A percentile compares a stretch with the other conserved stretches of the same genome.
phyloP scores from a whole-genome alignment of 2,888 invertebrate species.

The Theretra japonica region DNA sequence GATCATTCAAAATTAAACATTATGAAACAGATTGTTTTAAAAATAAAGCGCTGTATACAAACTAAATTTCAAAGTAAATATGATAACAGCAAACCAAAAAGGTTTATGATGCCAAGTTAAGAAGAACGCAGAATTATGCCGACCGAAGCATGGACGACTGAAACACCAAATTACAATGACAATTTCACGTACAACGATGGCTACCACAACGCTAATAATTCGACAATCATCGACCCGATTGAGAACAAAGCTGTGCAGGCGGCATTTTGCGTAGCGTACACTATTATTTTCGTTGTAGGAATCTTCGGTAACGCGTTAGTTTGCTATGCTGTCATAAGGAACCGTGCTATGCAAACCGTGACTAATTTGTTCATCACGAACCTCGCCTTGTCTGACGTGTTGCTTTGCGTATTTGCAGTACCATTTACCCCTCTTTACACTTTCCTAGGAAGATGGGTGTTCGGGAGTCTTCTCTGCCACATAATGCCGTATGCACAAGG shows the following conservation, averaged over 20 bases:
- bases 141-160: slow-evolving; percentile 68
- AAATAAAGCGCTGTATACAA: slow-evolving; percentile 26
- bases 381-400: slow-evolving; percentile 93
- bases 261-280: slow-evolving; percentile 90
- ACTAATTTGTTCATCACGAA: slow-evolving; percentile 97
- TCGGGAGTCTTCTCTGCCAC: slow-evolving; percentile 92
- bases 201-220: slow-evolving; percentile 53
- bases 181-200: slow-evolving; percentile 51
- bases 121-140: slow-evolving; percentile 68
- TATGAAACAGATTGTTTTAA: slow-evolving; percentile 52
- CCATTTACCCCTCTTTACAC: slow-evolving; percentile 96
- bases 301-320: slow-evolving; percentile 93
- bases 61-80: slow-evolving; percentile 50
- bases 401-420: slow-evolving; percentile 93
- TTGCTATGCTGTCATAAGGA: slow-evolving; percentile 93
- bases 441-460: slow-evolving; percentile 93
- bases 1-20: slow-evolving; percentile 43
- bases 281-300: slow-evolving; percentile 91
- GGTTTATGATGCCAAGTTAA: slow-evolving; percentile 76
- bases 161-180: slow-evolving; percentile 57
- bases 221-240: slow-evolving; percentile 79
- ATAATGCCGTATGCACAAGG: slow-evolving; percentile 94
- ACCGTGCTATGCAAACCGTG: slow-evolving; percentile 95
- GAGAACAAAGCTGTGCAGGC: slow-evolving; percentile 88
- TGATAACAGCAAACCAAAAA: slow-evolving; percentile 61